Percentiles rank a stretch among this genome's conserved stretches.
Conservation (phyloP, 2,797 vertebrate species). For the Micrastur ruficollis region DNA sequence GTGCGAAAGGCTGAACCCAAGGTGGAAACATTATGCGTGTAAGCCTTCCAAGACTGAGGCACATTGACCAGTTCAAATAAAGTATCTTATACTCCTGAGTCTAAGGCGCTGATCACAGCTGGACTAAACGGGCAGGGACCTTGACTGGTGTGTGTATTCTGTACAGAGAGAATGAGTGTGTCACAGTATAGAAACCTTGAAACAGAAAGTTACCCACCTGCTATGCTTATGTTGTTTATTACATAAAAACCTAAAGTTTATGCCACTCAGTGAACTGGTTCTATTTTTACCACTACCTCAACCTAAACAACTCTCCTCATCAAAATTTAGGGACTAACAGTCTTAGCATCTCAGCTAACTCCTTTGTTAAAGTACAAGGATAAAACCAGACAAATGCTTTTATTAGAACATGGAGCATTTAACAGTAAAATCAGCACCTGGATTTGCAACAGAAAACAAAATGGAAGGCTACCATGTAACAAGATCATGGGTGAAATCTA, state of each 20-base stretch:
- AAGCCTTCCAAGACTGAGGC: not conserved
- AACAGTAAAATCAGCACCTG: not conserved
- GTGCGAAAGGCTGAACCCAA: not conserved
- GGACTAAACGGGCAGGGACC: not conserved
- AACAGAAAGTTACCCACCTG: not conserved
- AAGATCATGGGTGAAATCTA: not conserved
- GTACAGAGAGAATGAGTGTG: not conserved
- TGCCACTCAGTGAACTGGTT: not conserved
- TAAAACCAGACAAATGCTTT: not conserved
- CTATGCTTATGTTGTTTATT: not conserved
- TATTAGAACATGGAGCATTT: not conserved
- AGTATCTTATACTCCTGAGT: not conserved
- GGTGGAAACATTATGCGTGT: rapidly evolving
- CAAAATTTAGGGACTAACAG: not conserved
- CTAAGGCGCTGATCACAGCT: not conserved
- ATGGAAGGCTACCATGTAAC: not conserved
- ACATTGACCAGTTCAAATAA: not conserved
- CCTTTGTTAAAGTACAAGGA: not conserved
- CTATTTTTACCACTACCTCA: not conserved
- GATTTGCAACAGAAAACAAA: not conserved
- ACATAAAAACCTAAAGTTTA: not conserved
- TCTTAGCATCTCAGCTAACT: not conserved
- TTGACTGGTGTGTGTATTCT: not conserved
- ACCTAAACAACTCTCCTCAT: not conserved
- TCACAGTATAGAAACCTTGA: not conserved